Percentiles rank a stretch among this genome's conserved stretches.
phyloP scores from a whole-genome alignment of 1,140 invertebrate species.

The Oedothorax gibbosus region DNA sequence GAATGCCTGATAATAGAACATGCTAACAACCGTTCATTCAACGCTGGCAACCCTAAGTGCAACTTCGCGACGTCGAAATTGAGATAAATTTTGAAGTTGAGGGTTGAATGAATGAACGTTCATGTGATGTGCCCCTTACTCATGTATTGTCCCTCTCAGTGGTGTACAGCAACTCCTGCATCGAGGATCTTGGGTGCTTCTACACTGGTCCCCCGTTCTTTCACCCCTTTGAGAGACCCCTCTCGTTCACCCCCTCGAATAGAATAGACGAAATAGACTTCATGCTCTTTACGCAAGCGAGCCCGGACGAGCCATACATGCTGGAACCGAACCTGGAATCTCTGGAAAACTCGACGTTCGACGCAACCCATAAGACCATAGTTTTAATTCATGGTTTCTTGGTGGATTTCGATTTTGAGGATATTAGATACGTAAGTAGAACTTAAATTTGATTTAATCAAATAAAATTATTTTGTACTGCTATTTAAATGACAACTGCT shows the following conservation, averaged over 20 bases:
- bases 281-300: background rate
- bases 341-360: background rate
- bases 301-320: background rate
- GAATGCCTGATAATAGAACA: too few relatives aligned
- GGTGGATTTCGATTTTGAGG: background rate
- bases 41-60: too few relatives aligned
- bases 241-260: background rate
- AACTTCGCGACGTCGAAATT: too few relatives aligned
- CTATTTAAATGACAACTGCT: too few relatives aligned
- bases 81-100: too few relatives aligned
- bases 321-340: background rate
- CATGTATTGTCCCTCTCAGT: background rate
- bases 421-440: background rate
- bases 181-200: constrained; percentile 20
- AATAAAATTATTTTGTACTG: too few relatives aligned
- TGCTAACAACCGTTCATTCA: too few relatives aligned
- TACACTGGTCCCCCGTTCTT: constrained; percentile 18
- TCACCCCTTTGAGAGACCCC: constrained; percentile 1
- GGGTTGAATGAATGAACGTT: too few relatives aligned
- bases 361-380: background rate
- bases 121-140: too few relatives aligned
- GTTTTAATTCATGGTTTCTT: constrained; percentile 13
- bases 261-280: background rate
- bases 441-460: too few relatives aligned
- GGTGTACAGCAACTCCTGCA: constrained; percentile 1